Conservation (phyloP, 2,888 invertebrate genomes). For the Drosophila falleni region DNA sequence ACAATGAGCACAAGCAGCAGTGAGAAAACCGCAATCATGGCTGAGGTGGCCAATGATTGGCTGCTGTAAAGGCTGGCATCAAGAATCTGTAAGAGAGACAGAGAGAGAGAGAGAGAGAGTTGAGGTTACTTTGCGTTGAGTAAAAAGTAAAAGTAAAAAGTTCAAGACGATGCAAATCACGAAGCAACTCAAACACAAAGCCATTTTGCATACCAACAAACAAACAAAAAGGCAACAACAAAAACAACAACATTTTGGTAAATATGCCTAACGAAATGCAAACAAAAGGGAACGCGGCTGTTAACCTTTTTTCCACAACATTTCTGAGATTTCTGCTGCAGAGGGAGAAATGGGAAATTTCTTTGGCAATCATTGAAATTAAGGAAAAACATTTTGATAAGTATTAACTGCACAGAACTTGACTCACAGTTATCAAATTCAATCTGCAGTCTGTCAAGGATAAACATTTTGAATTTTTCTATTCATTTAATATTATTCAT, state of each 20-base stretch:
- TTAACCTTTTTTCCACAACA: constrained; percentile 63
- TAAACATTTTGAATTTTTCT: constrained; percentile 15
- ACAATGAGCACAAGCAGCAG: constrained; percentile 91
- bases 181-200: constrained; percentile 71
- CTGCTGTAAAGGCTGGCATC: constrained; percentile 95
- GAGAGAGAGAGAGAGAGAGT: constrained; percentile 25
- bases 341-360: neutral
- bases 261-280: constrained; percentile 81
- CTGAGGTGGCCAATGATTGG: constrained; percentile 93
- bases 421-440: neutral
- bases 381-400: constrained; percentile 22
- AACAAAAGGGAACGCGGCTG: constrained; percentile 70
- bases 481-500: constrained; percentile 38
- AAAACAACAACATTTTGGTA: constrained; percentile 51
- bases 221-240: neutral
- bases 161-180: constrained; percentile 59
- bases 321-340: constrained; percentile 22
- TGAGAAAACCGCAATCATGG: constrained; percentile 93
- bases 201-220: constrained; percentile 70
- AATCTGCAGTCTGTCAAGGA: constrained; percentile 10
- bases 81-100: constrained; percentile 90
- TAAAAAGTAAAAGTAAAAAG: constrained; percentile 54
- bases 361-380: constrained; percentile 50
- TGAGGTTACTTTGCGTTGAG: constrained; percentile 39
- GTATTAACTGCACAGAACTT: constrained; percentile 6